phyloP scores from a whole-genome alignment of 2,888 invertebrate genomes.

The Abscondita cerata region DNA sequence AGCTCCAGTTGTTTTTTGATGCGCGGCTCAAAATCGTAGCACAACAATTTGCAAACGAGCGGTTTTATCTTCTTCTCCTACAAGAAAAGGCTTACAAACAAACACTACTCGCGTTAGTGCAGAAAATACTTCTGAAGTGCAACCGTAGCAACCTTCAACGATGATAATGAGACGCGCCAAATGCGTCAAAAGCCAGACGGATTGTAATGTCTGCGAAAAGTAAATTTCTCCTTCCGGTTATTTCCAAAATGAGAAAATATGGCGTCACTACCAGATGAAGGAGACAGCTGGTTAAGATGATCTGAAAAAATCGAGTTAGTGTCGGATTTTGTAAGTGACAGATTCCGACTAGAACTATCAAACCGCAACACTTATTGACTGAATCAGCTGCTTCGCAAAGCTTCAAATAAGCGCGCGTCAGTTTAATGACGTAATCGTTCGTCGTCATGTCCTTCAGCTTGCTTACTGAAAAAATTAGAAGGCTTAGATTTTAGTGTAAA shows the following conservation, averaged over 20 bases:
- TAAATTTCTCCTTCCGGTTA: conserved; percentile 54
- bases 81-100: conserved; percentile 40
- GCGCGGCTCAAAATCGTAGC: conserved; percentile 18
- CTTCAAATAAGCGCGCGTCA: conserved; percentile 20
- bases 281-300: conserved; percentile 61
- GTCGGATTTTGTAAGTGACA: neutral
- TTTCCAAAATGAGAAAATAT: conserved; percentile 62
- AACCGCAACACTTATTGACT: conserved; percentile 21
- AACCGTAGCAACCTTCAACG: conserved; percentile 63
- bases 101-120: too few species aligned
- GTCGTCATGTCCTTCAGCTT: conserved; percentile 8
- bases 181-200: conserved; percentile 62
- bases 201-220: conserved; percentile 59
- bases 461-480: neutral
- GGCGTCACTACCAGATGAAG: conserved; percentile 65
- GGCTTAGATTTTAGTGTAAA: neutral
- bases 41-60: conserved; percentile 25
- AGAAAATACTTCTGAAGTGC: conserved; percentile 54
- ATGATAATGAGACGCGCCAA: conserved; percentile 59
- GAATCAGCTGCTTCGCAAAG: conserved; percentile 23
- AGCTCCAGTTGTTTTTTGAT: conserved; percentile 49
- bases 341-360: conserved; percentile 22
- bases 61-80: conserved; percentile 16
- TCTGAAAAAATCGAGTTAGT: conserved; percentile 25
- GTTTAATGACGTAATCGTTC: conserved; percentile 14